Percentiles rank a stretch among this genome's conserved stretches.
These are phyloP conservation scores for Pseudorectes ferrugineus DNA, from an alignment of 2,113 vertebrate species.

Conservation along the genomic window DNA sequence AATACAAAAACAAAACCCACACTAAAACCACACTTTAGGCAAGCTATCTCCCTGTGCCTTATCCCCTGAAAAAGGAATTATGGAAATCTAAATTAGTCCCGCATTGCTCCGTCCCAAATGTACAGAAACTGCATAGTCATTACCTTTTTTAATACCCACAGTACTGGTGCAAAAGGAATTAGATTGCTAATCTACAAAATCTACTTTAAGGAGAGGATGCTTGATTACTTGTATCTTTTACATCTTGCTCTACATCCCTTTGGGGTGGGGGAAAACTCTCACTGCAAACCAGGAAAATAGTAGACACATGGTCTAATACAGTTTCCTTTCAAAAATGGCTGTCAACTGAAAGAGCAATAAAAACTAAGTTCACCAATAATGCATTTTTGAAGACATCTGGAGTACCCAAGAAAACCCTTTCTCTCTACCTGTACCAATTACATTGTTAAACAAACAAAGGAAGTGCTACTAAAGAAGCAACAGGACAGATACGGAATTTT, in stretches of 20 bases:
- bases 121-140: background rate
- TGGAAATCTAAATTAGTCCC: background rate
- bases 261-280: accelerated
- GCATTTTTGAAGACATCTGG: background rate
- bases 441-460: background rate
- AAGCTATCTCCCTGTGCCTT: background rate
- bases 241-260: background rate
- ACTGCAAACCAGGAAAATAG: background rate
- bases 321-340: background rate
- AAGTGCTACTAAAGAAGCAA: background rate
- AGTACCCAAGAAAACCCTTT: background rate
- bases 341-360: background rate
- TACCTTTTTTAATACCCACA: background rate
- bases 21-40: background rate
- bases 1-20: background rate
- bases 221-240: background rate
- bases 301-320: background rate
- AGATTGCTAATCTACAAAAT: background rate
- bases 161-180: background rate
- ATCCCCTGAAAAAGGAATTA: background rate
- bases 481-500: background rate
- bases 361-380: background rate
- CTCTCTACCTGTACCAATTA: background rate
- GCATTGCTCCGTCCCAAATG: background rate
- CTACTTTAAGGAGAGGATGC: background rate